Percentiles rank a stretch among this genome's conserved stretches.
These are phyloP conservation scores for Elephas maximus DNA, from an alignment of 2,113 vertebrate species.

Conservation along the genomic window DNA sequence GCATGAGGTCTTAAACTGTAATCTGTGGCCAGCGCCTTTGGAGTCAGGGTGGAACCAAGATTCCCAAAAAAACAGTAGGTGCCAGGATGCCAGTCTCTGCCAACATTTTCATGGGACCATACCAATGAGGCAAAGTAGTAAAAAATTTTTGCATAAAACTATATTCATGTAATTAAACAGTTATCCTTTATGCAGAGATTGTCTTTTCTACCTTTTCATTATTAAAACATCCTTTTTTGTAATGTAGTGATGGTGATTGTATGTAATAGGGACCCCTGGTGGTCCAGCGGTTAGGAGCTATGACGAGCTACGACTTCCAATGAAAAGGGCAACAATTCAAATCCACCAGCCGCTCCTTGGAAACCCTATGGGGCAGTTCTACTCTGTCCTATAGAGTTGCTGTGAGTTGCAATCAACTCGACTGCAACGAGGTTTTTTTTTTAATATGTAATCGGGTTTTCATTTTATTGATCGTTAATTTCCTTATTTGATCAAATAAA, in stretches of 20 bases:
- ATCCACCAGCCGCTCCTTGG: too few relatives aligned
- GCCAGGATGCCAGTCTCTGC: background rate
- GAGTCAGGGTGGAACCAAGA: background rate
- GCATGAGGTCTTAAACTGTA: background rate
- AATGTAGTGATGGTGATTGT: background rate
- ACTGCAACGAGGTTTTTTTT: too few relatives aligned
- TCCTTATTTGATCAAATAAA: constrained; percentile 36
- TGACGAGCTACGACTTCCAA: too few relatives aligned
- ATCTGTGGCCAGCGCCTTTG: background rate
- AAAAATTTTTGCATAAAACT: background rate
- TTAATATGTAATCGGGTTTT: background rate
- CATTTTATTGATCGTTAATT: background rate
- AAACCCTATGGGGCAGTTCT: too few relatives aligned
- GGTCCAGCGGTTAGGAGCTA: too few relatives aligned
- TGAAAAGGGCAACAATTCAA: too few relatives aligned
- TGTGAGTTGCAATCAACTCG: too few relatives aligned
- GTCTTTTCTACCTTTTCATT: background rate
- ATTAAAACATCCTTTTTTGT: constrained; percentile 21
- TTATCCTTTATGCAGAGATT: background rate
- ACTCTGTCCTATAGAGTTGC: too few relatives aligned
- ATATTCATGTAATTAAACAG: background rate
- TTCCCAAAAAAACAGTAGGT: background rate
- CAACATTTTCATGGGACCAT: background rate
- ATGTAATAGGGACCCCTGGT: background rate
- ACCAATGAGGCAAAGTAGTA: background rate